Evolutionary conservation across 92 coral and sea anemone genomes (phyloP).

Genomic region (Epizoanthus ramosus): DNA sequence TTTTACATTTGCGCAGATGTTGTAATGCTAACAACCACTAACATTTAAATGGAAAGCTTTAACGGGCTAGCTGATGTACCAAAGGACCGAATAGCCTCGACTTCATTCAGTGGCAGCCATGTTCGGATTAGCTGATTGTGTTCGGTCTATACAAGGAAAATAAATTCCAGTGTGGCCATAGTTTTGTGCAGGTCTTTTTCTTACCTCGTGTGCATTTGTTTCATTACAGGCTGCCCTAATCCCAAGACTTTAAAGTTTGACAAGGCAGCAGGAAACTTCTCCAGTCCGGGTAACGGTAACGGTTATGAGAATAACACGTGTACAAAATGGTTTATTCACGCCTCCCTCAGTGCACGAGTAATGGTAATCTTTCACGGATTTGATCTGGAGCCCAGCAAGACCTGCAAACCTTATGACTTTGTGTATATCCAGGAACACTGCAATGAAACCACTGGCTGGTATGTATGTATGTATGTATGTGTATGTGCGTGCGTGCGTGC

Average conservation of each 20-base stretch:
- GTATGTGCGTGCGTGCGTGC: neutral
- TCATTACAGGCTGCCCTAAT: neutral
- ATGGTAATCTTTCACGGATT: slow-evolving; percentile 71
- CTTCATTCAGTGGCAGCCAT: too few relatives aligned
- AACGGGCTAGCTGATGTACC: too few relatives aligned
- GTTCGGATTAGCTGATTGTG: too few relatives aligned
- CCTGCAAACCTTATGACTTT: slow-evolving; percentile 73
- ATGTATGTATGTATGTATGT: slow-evolving; percentile 1
- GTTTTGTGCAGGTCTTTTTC: too few relatives aligned
- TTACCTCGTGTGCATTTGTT: neutral
- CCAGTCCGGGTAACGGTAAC: slow-evolving; percentile 44
- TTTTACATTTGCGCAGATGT: too few relatives aligned
- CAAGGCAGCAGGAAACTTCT: slow-evolving; percentile 36
- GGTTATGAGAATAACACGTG: slow-evolving; percentile 59
- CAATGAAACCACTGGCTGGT: slow-evolving; percentile 59
- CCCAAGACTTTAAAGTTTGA: neutral
- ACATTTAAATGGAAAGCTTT: too few relatives aligned
- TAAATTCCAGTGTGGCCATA: too few relatives aligned
- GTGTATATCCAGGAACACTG: slow-evolving; percentile 70
- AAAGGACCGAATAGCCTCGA: too few relatives aligned
- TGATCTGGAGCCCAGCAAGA: slow-evolving; percentile 83
- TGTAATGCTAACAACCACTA: too few relatives aligned
- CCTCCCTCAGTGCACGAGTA: slow-evolving; percentile 50
- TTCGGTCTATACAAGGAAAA: too few relatives aligned
- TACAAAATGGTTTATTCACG: slow-evolving; percentile 64